Evolutionary conservation across 2,797 vertebrate genomes (phyloP).

Genomic region (Morus bassanus): DNA sequence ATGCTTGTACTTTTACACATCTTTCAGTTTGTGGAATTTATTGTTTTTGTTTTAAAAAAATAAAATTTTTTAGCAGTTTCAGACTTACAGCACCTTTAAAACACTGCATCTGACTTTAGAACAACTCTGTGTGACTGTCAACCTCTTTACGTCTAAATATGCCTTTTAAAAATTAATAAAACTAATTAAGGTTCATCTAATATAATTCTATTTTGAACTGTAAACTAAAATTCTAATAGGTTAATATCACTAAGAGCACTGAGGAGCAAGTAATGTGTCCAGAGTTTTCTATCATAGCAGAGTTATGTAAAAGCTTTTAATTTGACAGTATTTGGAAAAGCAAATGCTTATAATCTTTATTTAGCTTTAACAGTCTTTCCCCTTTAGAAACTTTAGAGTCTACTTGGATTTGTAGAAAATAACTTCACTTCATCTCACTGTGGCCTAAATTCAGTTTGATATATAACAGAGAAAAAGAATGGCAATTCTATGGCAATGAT

Average conservation of each 20-base stretch:
- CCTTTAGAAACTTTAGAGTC: neutral
- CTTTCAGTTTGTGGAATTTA: neutral
- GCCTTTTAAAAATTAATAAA: conserved; percentile 49
- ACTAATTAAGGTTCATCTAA: conserved; percentile 30
- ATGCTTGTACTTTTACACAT: neutral
- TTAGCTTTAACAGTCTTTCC: conserved; percentile 15
- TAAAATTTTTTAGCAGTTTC: neutral
- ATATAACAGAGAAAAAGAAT: neutral
- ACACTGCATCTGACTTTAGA: neutral
- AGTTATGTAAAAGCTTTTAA: conserved; percentile 60
- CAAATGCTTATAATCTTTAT: conserved; percentile 50
- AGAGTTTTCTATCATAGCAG: conserved; percentile 15
- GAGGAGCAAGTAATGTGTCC: neutral
- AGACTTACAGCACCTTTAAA: neutral
- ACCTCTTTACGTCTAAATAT: neutral
- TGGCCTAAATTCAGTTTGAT: neutral
- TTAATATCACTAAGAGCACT: conserved; percentile 14
- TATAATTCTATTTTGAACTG: conserved; percentile 20
- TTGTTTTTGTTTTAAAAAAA: neutral
- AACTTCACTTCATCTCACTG: neutral
- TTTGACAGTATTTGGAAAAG: conserved; percentile 37
- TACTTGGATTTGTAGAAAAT: neutral
- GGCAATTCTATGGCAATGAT: neutral
- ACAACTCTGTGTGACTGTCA: neutral
- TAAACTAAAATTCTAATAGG: conserved; percentile 15